These are phyloP conservation scores for Lordiphosa andalusiaca DNA, from an alignment of 2,888 invertebrate species.

Conservation along the genomic window DNA sequence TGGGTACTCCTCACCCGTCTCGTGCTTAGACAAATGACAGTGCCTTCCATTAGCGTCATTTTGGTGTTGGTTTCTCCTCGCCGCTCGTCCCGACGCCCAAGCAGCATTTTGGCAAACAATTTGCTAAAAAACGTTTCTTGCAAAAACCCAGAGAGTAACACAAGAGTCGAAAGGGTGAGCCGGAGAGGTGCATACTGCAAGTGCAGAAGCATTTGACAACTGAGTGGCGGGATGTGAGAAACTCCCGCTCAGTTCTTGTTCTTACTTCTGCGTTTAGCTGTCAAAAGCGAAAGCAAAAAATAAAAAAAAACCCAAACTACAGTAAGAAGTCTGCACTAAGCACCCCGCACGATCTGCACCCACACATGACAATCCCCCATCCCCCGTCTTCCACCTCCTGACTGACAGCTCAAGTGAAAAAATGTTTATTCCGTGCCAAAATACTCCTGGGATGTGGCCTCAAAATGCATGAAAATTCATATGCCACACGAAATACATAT, in stretches of 20 bases:
- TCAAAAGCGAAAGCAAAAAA: slow-evolving; percentile 56
- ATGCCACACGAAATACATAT: slow-evolving; percentile 40
- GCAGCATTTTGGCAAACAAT: slow-evolving; percentile 71
- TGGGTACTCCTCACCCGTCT: not conserved
- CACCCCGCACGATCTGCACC: slow-evolving; percentile 37
- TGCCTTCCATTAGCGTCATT: slow-evolving; percentile 68
- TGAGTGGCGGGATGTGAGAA: slow-evolving; percentile 42
- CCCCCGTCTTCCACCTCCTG: slow-evolving; percentile 19
- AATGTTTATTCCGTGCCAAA: slow-evolving; percentile 54
- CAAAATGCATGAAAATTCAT: slow-evolving; percentile 69
- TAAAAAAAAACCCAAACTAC: slow-evolving; percentile 32
- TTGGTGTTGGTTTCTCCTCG: slow-evolving; percentile 27
- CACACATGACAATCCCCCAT: slow-evolving; percentile 25
- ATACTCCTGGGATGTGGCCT: slow-evolving; percentile 61
- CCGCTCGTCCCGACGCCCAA: slow-evolving; percentile 35
- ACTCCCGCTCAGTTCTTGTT: slow-evolving; percentile 34
- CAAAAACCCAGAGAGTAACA: slow-evolving; percentile 40
- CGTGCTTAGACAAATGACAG: slow-evolving; percentile 45
- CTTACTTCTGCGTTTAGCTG: slow-evolving; percentile 68
- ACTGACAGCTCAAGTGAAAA: slow-evolving; percentile 65
- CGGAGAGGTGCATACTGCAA: slow-evolving; percentile 33
- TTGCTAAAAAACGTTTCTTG: slow-evolving; percentile 67
- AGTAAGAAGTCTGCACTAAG: slow-evolving; percentile 30
- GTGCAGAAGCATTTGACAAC: slow-evolving; percentile 62
- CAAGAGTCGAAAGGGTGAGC: slow-evolving; percentile 1